Evolutionary conservation across 2,797 vertebrate species (phyloP).

Genomic region (Vespertilio murinus): DNA sequence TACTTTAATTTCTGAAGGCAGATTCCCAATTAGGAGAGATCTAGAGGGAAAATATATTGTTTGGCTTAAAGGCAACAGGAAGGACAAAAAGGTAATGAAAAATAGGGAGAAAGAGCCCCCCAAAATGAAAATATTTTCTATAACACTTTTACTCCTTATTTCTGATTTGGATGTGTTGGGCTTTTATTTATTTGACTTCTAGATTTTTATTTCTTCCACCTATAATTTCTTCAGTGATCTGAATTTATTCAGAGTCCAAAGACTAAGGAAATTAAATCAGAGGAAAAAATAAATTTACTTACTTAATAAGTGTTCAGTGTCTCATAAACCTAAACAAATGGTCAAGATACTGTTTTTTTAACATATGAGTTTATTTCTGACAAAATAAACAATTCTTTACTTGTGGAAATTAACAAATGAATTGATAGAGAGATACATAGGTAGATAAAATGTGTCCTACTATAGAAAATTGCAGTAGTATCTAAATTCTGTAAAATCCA

Average conservation of each 20-base stretch:
- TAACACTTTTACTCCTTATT: background rate
- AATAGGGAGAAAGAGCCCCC: background rate
- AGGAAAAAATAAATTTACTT: constrained; percentile 11
- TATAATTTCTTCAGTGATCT: constrained; percentile 71
- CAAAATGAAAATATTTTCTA: constrained; percentile 8
- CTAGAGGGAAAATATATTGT: background rate
- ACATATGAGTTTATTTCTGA: background rate
- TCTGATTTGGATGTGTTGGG: constrained; percentile 35
- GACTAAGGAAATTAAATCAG: constrained; percentile 26
- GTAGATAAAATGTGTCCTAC: background rate
- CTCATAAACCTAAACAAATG: constrained; percentile 11
- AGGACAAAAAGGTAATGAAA: background rate
- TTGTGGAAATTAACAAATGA: background rate
- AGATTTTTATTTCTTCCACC: constrained; percentile 31
- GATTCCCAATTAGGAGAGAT: background rate
- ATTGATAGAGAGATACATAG: background rate
- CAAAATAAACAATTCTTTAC: background rate
- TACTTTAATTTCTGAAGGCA: background rate
- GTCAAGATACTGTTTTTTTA: background rate
- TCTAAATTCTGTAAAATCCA: background rate
- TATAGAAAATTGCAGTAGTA: background rate
- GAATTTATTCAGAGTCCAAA: constrained; percentile 45
- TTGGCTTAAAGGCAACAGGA: constrained; percentile 34
- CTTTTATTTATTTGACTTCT: constrained; percentile 35
- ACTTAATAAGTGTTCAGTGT: background rate